Evolutionary conservation across 2,113 vertebrate species (phyloP), one percentile per base, ranked within the genome.

Genomic region (Brachyhypopomus gauderio): DNA sequence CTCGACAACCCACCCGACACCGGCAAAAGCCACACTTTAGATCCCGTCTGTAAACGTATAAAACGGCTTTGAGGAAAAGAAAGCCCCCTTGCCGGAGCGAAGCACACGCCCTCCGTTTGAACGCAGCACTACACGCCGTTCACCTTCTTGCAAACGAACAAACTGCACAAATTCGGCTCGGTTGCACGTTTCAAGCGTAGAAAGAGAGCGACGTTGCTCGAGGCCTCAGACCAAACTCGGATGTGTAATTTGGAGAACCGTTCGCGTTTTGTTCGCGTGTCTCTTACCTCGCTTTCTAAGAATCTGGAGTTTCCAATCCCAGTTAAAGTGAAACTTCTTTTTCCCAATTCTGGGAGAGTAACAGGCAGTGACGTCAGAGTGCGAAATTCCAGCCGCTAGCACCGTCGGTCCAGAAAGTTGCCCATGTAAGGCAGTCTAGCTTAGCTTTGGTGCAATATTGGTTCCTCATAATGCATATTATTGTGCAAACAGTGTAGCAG

Each of bases 341-440:
- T 91, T 89, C 86, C 91, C 84, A 92, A 93, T 89, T 91, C 86
- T 92, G 91, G 90, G 90, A 92, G 90, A 94, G 92, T 91, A 88
- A 92, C 89, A 88, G 93, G 88, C 91, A 41, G 90, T 94, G 93
- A 94, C 93, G 93, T 94, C 93, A 94, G 89, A 82, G 86, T 3
- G 45, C 86, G 88, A 90, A 91, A 93, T 94, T 93, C 93, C 93
- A 93, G 90, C 89, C 90, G 45, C 30, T 84, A 87, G 88, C 74
- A 67, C 88, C 84, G 48, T 85, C 87, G 80, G 45, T 52, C 63
- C 77, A 88, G 89, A 90, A 88, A 90, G 92, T 92, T 94, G 93
- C 91, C 93, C 93, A 93, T 94, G 93, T 94, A 94, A 92, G 93
- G 93, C 92, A 94, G 92, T 90, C 64, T 72, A 87, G 90, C 88